Base-by-base conservation (phyloP, 2,797 vertebrate species). In the Ptychobarbus kaznakovi region DNA sequence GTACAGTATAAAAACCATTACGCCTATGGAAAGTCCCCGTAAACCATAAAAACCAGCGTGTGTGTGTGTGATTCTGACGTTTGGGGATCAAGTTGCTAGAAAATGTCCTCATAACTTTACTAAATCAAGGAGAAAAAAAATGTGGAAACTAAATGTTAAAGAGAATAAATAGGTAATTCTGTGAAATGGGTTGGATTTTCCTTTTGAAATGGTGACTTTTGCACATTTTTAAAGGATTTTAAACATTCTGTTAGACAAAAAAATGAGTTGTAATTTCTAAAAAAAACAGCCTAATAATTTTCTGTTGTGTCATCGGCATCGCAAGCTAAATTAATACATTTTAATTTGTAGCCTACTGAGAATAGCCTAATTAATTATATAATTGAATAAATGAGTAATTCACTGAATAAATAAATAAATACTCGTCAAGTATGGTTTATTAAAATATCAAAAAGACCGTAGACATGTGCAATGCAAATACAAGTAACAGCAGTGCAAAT, bases 101-200 rank as follows among this genome's bases (percentile, higher is more conserved):
- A 65, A 83, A 75, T 38, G 32, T 35, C 20, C 42, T 51, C 44
- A 38, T 18, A 53, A 40, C 13, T 76, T 76, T n/a, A 58, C 22
- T 20, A 69, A 81, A 16, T 38, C 40, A 20, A 25, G 51, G n/a
- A 63, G 56, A 25, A 13, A 49, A 46, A 49, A 46, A 15, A 25
- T 42, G 22, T 42, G 40, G 28, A 38, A 10, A 78, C 0, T 68
- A 22, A 35, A 0, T 42, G 20, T 38, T 78, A 18, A 44, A 28
- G 15, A 46, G 40, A 80, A 66, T 49, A 63, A 42, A 44, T 63
- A 63, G 38, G 76, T 63, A n/a, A 78, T 63, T 44, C 40, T 44
- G n/a, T 61, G 15, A 78, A 44, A 58, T 16, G 20, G 13, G n/a
- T 28, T 28, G 51, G 7, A 4, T 58, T 77, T 58, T n/a, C 35